phyloP scores from a whole-genome alignment of 2,113 vertebrate species.

The Calypte anna region DNA sequence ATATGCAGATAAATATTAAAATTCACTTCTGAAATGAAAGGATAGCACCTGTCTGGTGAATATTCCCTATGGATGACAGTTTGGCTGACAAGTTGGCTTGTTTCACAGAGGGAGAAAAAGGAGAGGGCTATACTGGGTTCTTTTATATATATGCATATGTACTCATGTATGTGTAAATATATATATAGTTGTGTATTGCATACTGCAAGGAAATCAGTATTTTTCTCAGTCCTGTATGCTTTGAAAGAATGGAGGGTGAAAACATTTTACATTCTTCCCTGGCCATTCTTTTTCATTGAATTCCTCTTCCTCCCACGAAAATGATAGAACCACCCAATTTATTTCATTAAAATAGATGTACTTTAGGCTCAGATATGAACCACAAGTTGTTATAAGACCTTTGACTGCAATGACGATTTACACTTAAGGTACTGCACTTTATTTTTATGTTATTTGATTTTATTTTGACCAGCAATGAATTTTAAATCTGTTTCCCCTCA shows the following conservation, averaged over 20 bases:
- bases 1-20: conserved; percentile 18
- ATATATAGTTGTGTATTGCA: not conserved
- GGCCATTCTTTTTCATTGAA: not conserved
- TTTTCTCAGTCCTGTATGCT: not conserved
- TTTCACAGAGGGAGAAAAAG: not conserved
- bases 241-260: not conserved
- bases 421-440: not conserved
- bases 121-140: not conserved
- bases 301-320: not conserved
- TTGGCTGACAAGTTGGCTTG: not conserved
- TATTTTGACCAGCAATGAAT: not conserved
- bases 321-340: not conserved
- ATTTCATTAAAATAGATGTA: not conserved
- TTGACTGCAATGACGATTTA: not conserved
- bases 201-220: not conserved
- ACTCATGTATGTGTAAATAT: not conserved
- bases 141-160: too few species aligned
- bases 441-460: not conserved
- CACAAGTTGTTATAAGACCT: not conserved
- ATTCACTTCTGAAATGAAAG: not conserved
- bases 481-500: not conserved
- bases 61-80: not conserved
- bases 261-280: not conserved
- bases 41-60: not conserved
- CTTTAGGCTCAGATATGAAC: not conserved